phyloP scores from a whole-genome alignment of 2,888 invertebrate genomes.

The Nomada fabriciana region DNA sequence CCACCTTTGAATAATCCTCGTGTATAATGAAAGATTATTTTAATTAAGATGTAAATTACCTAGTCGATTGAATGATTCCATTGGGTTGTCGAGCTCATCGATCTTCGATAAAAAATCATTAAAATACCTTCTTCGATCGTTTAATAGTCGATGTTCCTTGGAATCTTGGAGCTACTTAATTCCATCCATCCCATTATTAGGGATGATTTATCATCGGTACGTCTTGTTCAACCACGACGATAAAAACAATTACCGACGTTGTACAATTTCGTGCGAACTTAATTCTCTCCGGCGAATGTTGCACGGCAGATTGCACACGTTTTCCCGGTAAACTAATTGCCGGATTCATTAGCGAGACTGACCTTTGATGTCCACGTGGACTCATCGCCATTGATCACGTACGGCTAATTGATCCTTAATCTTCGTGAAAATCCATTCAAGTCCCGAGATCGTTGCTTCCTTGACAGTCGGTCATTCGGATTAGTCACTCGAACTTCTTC shows the following conservation, averaged over 20 bases:
- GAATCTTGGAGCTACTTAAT: conserved; percentile 16
- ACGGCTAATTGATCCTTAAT: conserved; percentile 70
- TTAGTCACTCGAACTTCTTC: conserved; percentile 5
- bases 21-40: not conserved
- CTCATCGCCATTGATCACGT: conserved; percentile 59
- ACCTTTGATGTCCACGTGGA: conserved; percentile 54
- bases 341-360: conserved; percentile 48
- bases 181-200: conserved; percentile 10
- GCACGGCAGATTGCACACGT: conserved; percentile 22
- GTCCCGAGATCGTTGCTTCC: conserved; percentile 18
- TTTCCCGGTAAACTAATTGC: conserved; percentile 60
- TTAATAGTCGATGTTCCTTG: conserved; percentile 15
- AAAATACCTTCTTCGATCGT: not conserved
- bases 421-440: conserved; percentile 51
- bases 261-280: conserved; percentile 33
- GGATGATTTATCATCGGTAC: conserved; percentile 43
- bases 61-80: conserved; percentile 5
- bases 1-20: too few relatives aligned
- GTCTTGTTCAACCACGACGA: not conserved
- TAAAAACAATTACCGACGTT: conserved; percentile 31
- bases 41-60: conserved; percentile 21
- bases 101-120: conserved; percentile 6
- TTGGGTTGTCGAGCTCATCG: conserved; percentile 6
- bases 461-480: not conserved
- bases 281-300: conserved; percentile 12